A percentile compares a stretch with the other conserved stretches of the same genome.
These are phyloP conservation scores for Mormoops blainvillei DNA, from an alignment of 2,113 vertebrate genomes.

Conservation along the genomic window DNA sequence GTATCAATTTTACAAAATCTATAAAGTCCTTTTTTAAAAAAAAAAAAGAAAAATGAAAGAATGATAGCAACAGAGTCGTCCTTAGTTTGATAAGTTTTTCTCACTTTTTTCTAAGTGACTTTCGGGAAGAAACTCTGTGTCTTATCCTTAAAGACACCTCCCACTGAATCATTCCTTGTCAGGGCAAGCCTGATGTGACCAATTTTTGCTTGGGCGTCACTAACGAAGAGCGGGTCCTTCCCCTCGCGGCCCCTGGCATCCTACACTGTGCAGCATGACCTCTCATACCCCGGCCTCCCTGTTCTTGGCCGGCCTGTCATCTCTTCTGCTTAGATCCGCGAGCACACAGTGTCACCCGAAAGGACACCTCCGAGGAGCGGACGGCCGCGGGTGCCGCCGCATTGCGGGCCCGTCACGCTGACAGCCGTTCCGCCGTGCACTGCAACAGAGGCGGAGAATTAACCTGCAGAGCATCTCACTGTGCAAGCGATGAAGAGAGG, in stretches of 20 bases:
- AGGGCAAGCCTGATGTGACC: slow-evolving; percentile 37
- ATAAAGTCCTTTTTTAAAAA: neutral
- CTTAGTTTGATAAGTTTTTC: neutral
- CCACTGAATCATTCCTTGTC: slow-evolving; percentile 61
- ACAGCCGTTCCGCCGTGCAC: slow-evolving; percentile 19
- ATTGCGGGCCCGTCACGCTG: slow-evolving; percentile 57
- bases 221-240: slow-evolving; percentile 57
- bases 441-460: neutral
- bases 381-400: neutral
- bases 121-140: slow-evolving; percentile 44
- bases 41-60: neutral
- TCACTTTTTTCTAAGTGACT: slow-evolving; percentile 49
- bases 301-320: slow-evolving; percentile 69
- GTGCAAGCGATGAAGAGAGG: neutral
- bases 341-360: slow-evolving; percentile 61
- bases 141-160: slow-evolving; percentile 46
- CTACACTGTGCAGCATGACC: neutral
- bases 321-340: slow-evolving; percentile 65
- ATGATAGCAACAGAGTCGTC: neutral
- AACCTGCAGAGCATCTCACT: neutral
- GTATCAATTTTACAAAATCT: neutral
- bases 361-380: slow-evolving; percentile 57
- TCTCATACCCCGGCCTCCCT: slow-evolving; percentile 5
- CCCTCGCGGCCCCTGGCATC: neutral
- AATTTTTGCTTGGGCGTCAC: slow-evolving; percentile 47